These are phyloP conservation scores for Charaxes varanes DNA, from an alignment of 1,140 invertebrate species.

Conservation along the genomic window DNA sequence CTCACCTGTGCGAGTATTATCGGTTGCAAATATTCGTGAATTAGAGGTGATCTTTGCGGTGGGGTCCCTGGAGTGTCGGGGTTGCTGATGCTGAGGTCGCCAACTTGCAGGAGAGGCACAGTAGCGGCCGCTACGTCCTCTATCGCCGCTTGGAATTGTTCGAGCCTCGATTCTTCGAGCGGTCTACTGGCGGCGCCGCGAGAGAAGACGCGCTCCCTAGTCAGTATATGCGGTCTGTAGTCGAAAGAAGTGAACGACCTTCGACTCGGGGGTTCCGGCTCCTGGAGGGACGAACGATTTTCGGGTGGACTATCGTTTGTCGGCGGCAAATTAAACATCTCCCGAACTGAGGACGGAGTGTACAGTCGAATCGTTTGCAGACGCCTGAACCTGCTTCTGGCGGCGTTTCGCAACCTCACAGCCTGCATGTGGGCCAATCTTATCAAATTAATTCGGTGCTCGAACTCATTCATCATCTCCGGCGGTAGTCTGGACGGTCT, in stretches of 20 bases:
- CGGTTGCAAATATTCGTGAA: constrained; percentile 61
- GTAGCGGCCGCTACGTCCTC: constrained; percentile 31
- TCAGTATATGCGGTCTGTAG: constrained; percentile 47
- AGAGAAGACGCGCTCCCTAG: constrained; percentile 35
- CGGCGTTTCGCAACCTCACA: constrained; percentile 46
- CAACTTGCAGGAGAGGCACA: constrained; percentile 77
- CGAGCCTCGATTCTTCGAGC: constrained; percentile 18
- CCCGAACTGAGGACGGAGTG: constrained; percentile 54
- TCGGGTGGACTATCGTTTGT: constrained; percentile 33
- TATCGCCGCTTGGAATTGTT: constrained; percentile 39
- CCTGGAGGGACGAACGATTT: constrained; percentile 30
- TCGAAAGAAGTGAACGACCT: constrained; percentile 34
- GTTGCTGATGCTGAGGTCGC: constrained; percentile 72
- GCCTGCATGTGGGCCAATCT: constrained; percentile 59
- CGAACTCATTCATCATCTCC: constrained; percentile 44
- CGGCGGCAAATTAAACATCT: constrained; percentile 53
- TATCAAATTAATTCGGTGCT: constrained; percentile 55
- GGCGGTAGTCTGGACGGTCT: constrained; percentile 25
- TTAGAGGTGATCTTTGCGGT: constrained; percentile 44
- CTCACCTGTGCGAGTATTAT: constrained; percentile 64
- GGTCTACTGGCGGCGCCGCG: constrained; percentile 20
- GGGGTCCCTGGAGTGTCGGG: constrained; percentile 33
- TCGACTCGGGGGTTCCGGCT: constrained; percentile 31
- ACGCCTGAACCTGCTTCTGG: constrained; percentile 47
- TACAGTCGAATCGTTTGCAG: constrained; percentile 57